A percentile compares a stretch with the other conserved stretches of the same genome.
These are phyloP conservation scores for Phymatocera aterrima DNA, from an alignment of 2,888 invertebrate genomes.

Conservation along the genomic window DNA sequence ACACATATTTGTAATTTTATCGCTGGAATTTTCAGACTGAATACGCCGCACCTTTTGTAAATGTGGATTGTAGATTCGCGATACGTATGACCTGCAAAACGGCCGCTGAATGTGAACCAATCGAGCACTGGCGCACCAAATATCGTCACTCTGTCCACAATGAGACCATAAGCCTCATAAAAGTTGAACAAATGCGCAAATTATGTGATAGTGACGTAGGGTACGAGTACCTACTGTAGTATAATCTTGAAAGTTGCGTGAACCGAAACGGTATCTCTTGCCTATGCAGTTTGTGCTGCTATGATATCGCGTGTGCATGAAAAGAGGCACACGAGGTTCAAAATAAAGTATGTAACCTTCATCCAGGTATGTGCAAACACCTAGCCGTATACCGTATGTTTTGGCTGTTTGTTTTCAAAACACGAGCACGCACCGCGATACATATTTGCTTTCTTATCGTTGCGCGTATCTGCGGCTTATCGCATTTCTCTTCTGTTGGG, in stretches of 20 bases:
- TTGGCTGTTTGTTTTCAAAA: slow-evolving; percentile 1
- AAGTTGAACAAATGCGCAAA: too few relatives aligned
- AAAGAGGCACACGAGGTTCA: neutral
- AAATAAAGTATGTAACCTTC: too few relatives aligned
- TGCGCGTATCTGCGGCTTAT: neutral
- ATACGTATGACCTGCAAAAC: neutral
- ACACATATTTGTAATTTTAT: neutral
- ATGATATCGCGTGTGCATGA: neutral
- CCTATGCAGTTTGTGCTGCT: neutral
- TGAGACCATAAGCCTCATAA: neutral
- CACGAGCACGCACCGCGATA: slow-evolving; percentile 1
- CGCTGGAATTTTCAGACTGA: neutral
- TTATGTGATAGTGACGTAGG: too few relatives aligned
- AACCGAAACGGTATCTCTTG: neutral
- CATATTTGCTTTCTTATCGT: slow-evolving; percentile 13
- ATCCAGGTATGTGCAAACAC: neutral
- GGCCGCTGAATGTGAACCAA: neutral
- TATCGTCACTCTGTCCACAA: neutral
- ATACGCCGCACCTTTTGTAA: neutral
- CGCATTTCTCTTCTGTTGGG: neutral
- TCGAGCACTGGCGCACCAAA: neutral
- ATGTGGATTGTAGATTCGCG: neutral
- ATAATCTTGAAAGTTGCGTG: neutral
- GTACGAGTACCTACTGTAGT: neutral
- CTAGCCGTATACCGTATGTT: neutral